Base-by-base conservation (phyloP, 2,113 vertebrate genomes). In the Bos taurus region DNA sequence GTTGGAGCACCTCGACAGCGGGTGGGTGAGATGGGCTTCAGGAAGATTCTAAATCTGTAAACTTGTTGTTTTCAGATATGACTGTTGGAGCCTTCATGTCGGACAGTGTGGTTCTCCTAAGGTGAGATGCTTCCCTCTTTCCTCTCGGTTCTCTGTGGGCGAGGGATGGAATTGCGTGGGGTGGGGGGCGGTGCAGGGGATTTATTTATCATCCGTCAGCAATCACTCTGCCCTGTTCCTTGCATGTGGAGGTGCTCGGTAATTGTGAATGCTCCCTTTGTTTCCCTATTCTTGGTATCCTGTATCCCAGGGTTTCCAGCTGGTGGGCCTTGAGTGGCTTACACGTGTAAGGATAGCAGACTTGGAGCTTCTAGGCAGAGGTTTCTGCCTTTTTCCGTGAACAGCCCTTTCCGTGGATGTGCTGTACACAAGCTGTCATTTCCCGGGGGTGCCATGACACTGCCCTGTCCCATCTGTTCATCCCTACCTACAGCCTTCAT, bases 81-180 rank as follows among this genome's bases (percentile, higher is more conserved):
- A 99, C 99, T 0, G 80, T 99, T 52, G 99, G 99, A 86, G 99
- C 99, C 78, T 99, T 99, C 98, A 99, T 99, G 99, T 99, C 99
- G 0, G 99, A 99, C 97, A 99, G 98, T 5, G 99, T 99, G 97
- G 99, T 99, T 67, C 99, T 99, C 95, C 97, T 99, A 88, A 99
- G 99, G 99, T 99, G 97, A 99, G 99, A 33, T 1, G 52, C 64
- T 78, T 40, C 81, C 17, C 89, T 82, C 92, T 94, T 94, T 4
- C 87, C 95, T 13, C 0, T 1, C 2, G 62, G 0, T 36, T 91
- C 81, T 78, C 60, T 25, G 1, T 6, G 23, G 23, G 8, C 0
- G 8, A 40, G 40, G 81, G 95, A 11, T 50, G 50, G 80, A 8
- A 6, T 77, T 74, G 50, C 36, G 60, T 26, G 26, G 7, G 25